Evolutionary conservation across 2,113 vertebrate species (phyloP).

Genomic region (Scophthalmus maximus): DNA sequence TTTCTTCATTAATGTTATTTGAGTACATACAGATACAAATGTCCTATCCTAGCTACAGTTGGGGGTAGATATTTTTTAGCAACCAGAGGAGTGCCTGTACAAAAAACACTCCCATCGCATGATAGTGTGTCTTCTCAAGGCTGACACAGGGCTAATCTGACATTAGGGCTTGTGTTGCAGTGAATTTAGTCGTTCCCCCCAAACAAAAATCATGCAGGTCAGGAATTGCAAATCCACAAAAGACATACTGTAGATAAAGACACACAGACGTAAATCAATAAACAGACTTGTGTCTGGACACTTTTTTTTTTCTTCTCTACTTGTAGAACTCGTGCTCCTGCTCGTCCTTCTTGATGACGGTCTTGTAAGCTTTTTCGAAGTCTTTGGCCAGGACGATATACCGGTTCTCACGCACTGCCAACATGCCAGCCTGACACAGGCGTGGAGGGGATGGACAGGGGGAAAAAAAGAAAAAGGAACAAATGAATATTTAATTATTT

Average conservation of each 20-base stretch:
- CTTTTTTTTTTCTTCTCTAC: constrained; percentile 69
- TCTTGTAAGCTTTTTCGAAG: constrained; percentile 96
- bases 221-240: constrained; percentile 43
- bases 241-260: constrained; percentile 47
- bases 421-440: constrained; percentile 88
- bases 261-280: constrained; percentile 42
- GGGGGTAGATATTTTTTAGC: constrained; percentile 31
- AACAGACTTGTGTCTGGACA: constrained; percentile 40
- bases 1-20: constrained; percentile 28
- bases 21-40: constrained; percentile 70
- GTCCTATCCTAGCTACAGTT: constrained; percentile 37
- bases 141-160: constrained; percentile 40
- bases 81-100: constrained; percentile 41
- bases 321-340: constrained; percentile 98
- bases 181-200: constrained; percentile 65
- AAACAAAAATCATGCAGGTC: constrained; percentile 47
- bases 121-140: constrained; percentile 29
- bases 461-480: background rate
- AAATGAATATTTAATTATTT: background rate
- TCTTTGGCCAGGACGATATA: constrained; percentile 96
- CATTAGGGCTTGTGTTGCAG: constrained; percentile 30
- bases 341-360: constrained; percentile 94
- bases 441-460: background rate
- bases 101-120: constrained; percentile 30
- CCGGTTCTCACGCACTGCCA: constrained; percentile 93